Conservation (phyloP, 2,797 vertebrate genomes). For the Leptoclinus maculatus region DNA sequence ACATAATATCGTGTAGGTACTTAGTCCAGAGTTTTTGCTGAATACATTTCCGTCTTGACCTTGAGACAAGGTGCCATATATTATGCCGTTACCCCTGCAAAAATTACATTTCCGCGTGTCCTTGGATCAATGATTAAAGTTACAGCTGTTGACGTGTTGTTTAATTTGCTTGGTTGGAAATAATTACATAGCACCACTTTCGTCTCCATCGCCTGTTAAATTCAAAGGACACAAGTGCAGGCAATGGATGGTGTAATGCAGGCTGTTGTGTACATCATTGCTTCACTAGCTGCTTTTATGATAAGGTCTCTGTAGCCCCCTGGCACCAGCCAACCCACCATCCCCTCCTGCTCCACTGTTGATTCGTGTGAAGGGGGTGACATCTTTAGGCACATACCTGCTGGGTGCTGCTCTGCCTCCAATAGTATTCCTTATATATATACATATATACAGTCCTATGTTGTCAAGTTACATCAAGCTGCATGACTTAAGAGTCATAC, state of each 20-base stretch:
- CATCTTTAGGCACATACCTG: constrained; percentile 68
- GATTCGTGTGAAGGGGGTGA: constrained; percentile 67
- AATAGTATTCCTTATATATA: constrained; percentile 26
- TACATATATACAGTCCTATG: constrained; percentile 37
- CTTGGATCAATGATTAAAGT: constrained; percentile 72
- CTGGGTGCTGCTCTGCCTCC: constrained; percentile 50
- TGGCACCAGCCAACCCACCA: constrained; percentile 38
- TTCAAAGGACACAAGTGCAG: constrained; percentile 58
- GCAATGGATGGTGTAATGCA: constrained; percentile 19
- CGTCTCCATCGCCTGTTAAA: constrained; percentile 54
- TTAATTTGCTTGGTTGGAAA: constrained; percentile 68
- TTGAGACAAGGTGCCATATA: constrained; percentile 71
- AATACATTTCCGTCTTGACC: constrained; percentile 73
- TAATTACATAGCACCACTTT: constrained; percentile 57
- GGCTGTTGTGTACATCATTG: constrained; percentile 53
- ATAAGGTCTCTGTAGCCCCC: constrained; percentile 65
- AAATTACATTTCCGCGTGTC: constrained; percentile 67
- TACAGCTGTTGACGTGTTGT: constrained; percentile 74
- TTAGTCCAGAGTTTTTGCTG: constrained; percentile 55
- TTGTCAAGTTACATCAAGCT: constrained; percentile 72
- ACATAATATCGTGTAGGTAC: constrained; percentile 64
- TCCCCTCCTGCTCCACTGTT: constrained; percentile 48
- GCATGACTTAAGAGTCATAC: constrained; percentile 48
- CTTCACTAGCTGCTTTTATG: constrained; percentile 43
- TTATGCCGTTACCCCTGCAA: constrained; percentile 52